These are phyloP conservation scores for Coturnix japonica DNA, from an alignment of 2,113 vertebrate species.

Conservation along the genomic window DNA sequence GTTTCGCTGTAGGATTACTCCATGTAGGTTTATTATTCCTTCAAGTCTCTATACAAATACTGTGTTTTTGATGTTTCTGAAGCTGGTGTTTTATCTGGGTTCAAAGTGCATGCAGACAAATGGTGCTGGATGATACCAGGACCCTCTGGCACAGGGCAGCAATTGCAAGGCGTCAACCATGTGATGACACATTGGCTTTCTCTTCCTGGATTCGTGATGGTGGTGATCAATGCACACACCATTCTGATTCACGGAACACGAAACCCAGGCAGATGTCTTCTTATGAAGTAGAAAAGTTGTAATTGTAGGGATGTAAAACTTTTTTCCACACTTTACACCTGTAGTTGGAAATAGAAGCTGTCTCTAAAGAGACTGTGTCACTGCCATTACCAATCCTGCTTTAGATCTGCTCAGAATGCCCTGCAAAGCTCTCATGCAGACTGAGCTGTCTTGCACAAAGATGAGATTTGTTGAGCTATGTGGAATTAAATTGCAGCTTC, in stretches of 20 bases:
- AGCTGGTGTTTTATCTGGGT: background rate
- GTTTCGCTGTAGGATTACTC: background rate
- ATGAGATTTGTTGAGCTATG: background rate
- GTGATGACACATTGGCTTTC: background rate
- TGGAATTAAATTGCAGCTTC: background rate
- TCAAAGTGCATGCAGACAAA: background rate
- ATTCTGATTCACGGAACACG: no score
- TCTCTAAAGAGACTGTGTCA: background rate
- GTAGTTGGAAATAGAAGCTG: background rate
- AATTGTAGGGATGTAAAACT: background rate
- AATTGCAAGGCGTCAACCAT: background rate
- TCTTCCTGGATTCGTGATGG: background rate
- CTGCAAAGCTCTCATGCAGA: background rate
- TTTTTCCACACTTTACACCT: background rate
- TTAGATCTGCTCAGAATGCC: background rate
- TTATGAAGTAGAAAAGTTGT: background rate
- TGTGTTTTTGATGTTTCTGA: background rate
- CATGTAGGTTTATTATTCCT: background rate
- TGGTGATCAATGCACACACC: background rate
- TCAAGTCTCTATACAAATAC: background rate
- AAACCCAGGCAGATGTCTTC: background rate
- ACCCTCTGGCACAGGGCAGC: accelerated
- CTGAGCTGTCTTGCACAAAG: background rate
- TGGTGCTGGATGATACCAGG: no score
- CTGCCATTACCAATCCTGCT: background rate